Conservation (phyloP, 2,888 invertebrate species). For the Orthonevra nobilis region DNA sequence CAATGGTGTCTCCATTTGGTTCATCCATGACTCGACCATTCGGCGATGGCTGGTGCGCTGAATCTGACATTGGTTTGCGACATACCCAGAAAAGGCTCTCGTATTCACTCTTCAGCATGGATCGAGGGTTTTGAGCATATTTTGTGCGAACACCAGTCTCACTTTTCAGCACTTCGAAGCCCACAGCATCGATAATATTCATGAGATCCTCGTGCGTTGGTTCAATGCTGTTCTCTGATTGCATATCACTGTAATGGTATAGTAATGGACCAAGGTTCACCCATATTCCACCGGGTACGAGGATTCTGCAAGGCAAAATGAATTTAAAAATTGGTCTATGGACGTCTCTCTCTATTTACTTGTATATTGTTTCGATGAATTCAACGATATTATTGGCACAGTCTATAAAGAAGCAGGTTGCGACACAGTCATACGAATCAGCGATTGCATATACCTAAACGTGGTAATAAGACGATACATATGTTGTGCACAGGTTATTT, state of each 20-base stretch:
- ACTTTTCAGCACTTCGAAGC: constrained; percentile 88
- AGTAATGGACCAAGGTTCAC: constrained; percentile 94
- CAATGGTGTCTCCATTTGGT: constrained; percentile 27
- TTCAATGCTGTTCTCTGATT: constrained; percentile 93
- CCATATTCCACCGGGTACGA: constrained; percentile 95
- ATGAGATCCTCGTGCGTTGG: constrained; percentile 93
- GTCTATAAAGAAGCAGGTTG: constrained; percentile 99
- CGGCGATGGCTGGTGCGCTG: too few relatives aligned
- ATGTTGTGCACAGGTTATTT: not conserved
- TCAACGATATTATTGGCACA: constrained; percentile 97
- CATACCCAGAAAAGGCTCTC: constrained; percentile 96
- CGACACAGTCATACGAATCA: constrained; percentile 89
- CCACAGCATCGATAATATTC: constrained; percentile 89
- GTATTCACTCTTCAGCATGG: constrained; percentile 96
- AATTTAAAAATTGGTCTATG: too few relatives aligned
- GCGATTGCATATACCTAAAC: constrained; percentile 75
- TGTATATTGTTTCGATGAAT: constrained; percentile 95
- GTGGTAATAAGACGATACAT: not conserved
- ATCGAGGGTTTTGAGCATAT: constrained; percentile 95
- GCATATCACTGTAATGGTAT: constrained; percentile 94
- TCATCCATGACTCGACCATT: constrained; percentile 9
- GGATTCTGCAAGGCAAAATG: constrained; percentile 83
- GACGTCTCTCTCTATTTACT: constrained; percentile 76
- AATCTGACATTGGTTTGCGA: constrained; percentile 83
- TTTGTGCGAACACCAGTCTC: constrained; percentile 89